These are phyloP conservation scores for Notothenia rossii DNA, from an alignment of 2,113 vertebrate species.

Conservation along the genomic window DNA sequence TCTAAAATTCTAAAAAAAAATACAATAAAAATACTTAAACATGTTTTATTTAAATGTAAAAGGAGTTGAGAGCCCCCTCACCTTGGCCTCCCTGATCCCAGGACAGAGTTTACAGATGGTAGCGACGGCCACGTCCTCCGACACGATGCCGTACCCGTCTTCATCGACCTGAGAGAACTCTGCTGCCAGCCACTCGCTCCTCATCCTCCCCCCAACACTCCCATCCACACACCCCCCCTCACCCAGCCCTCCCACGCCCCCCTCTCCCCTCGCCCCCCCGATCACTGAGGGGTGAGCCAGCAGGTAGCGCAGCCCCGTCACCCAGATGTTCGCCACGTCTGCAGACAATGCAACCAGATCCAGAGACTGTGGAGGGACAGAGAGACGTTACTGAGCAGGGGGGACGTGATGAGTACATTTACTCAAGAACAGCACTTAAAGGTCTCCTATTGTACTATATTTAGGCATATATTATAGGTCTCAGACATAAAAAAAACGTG, in stretches of 20 bases:
- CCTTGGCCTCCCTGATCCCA: conserved; percentile 94
- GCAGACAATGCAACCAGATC: conserved; percentile 95
- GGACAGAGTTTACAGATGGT: conserved; percentile 93
- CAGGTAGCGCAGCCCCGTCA: conserved; percentile 94
- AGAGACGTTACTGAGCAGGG: background rate
- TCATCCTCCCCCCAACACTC: conserved; percentile 88
- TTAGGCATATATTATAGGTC: no score
- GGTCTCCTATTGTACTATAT: no score
- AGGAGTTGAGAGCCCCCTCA: conserved; percentile 49
- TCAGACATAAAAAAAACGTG: no score
- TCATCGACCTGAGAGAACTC: conserved; percentile 91
- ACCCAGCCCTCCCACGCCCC: conserved; percentile 68
- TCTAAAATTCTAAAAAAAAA: no score
- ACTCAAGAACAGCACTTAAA: no score
- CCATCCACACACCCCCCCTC: conserved; percentile 88
- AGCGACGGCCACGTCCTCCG: conserved; percentile 92
- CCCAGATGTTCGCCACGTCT: conserved; percentile 98
- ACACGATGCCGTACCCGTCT: conserved; percentile 93
- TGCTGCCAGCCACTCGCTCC: conserved; percentile 90
- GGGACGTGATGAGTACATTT: no score
- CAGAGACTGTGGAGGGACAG: conserved; percentile 84
- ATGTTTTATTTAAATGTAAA: no score
- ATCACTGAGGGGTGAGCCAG: conserved; percentile 91
- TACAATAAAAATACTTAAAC: no score
- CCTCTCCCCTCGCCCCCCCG: conserved; percentile 84